Evolutionary conservation across 2,113 vertebrate species (phyloP), one percentile per base, ranked within the genome.

Genomic region (Rhinolophus ferrumequinum): DNA sequence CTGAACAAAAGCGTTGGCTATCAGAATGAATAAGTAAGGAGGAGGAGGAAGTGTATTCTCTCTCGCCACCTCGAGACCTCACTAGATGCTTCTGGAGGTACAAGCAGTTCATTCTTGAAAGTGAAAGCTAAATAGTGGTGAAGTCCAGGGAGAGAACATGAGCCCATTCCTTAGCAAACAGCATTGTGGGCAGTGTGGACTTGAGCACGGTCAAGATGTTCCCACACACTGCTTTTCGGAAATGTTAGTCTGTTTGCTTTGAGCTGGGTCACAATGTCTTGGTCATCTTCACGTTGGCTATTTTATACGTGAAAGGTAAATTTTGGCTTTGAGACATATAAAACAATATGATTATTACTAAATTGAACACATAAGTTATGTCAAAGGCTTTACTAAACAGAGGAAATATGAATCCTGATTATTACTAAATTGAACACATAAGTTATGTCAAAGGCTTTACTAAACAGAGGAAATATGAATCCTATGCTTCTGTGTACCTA

Each of bases 81-180:
- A 28, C 38, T 92, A 76, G 21, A 52, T 72, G 44, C 72, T 75
- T 94, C 38, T 89, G 69, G 66, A n/a, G 13, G 96, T 91, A 33
- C 26, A 88, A 90, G 73, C 30, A 13, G 47, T 87, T 95, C 64
- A 30, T 86, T 88, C 41, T 86, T 82, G 73, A 89, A 93, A 79
- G 2, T 50, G 47, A 89, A 95, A 89, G 60, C 91, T 97, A 96
- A 97, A 67, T 93, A 92, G 77, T 87, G 94, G 93, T 60, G 60
- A 73, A 80, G n/a, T 91, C 52, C 77, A 62, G 62, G 38, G 70
- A 95, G 66, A 93, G 88, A 96, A 95, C 79, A 52, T 64, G 75
- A 95, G 75, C 38, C 50, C 30, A 4, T 87, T 87, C 80, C 84
- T 93, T 97, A 83, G 52, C 94, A 96, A 72, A 75, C 58, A 94